A percentile compares a stretch with the other conserved stretches of the same genome.
These are phyloP conservation scores for Mellilla xanthometata DNA, from an alignment of 2,888 invertebrate genomes.

Conservation along the genomic window DNA sequence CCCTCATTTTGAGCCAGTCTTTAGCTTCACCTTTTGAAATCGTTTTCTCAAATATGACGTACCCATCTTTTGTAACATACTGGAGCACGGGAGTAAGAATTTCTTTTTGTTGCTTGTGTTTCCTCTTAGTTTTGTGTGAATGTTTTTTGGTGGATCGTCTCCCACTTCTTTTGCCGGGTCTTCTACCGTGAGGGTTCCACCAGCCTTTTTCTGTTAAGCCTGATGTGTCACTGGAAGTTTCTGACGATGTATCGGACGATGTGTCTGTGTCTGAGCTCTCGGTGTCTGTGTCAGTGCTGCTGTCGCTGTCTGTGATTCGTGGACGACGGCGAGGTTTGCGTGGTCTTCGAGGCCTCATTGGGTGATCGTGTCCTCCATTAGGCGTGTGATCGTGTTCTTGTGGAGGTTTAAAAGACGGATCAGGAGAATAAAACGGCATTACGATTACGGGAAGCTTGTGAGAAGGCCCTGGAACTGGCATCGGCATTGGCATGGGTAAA, in stretches of 20 bases:
- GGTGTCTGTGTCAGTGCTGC: slow-evolving; percentile 9
- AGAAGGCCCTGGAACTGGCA: slow-evolving; percentile 40
- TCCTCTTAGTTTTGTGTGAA: slow-evolving; percentile 33
- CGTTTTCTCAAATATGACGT: slow-evolving; percentile 69
- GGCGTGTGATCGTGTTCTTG: neutral
- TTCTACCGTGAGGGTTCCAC: slow-evolving; percentile 40
- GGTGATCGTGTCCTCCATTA: no score
- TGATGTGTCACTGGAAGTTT: slow-evolving; percentile 32
- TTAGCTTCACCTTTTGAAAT: slow-evolving; percentile 65
- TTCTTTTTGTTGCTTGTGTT: slow-evolving; percentile 37
- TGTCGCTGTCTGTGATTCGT: slow-evolving; percentile 11
- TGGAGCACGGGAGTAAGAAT: slow-evolving; percentile 65
- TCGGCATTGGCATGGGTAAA: slow-evolving; percentile 28
- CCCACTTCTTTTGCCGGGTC: slow-evolving; percentile 29
- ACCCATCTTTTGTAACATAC: slow-evolving; percentile 72
- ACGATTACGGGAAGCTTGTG: slow-evolving; percentile 72
- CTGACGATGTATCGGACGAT: slow-evolving; percentile 36
- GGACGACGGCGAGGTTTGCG: neutral
- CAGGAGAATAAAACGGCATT: slow-evolving; percentile 74
- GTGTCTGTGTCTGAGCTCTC: slow-evolving; percentile 16
- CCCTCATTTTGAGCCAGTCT: slow-evolving; percentile 54
- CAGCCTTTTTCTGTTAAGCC: slow-evolving; percentile 33
- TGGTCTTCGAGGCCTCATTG: neutral
- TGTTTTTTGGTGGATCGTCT: slow-evolving; percentile 31
- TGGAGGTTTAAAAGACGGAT: slow-evolving; percentile 40